Base-by-base conservation (phyloP, 2,113 vertebrate species). In the Plotosus lineatus region DNA sequence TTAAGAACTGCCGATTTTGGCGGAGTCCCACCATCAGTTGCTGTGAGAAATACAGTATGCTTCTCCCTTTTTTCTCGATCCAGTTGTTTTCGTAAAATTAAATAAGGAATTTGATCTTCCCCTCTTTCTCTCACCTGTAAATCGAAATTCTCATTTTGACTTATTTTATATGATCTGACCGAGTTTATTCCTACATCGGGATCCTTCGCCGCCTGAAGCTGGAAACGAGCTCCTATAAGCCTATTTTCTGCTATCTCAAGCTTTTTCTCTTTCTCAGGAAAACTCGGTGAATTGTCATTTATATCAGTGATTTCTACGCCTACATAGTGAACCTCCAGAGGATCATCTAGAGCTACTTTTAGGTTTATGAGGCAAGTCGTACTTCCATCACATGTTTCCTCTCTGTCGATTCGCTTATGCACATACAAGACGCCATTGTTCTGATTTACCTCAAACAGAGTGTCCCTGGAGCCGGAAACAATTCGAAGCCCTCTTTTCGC, bases 161-260 rank as follows among this genome's bases (percentile, higher is more conserved):
- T 92, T 51, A 92, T 26, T 87, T 85, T 93, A 60, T 93, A 93
- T 0, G 33, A 8, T 0, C 87, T 90, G 0, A 93, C 86, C 0
- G 89, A 50, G 65, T 91, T 90, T 0, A 8, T 3, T 1, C 26
- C 63, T 21, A 85, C 78, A 84, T 92, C 91, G 51, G 86, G 88
- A 2, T 93, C 92, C 0, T 4, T 77, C 0, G 92, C 91, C 0
- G 77, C 23, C 21, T 89, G 89, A 19, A 92, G 56, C 42, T 77
- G 56, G 72, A 88, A 88, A 2, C 77, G 65, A 8, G 83, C 53
- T 1, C 87, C 86, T 1, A 73, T 61, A 1, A 76, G 38, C 1
- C 68, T 74, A 11, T 58, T 71, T 72, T 88, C 87, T 7, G 38
- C 4, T 26, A 88, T 68, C 31, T 88, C 72, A 33, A 88, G 2